These are phyloP conservation scores for Pterostichus niger DNA, from an alignment of 2,888 invertebrate species.

Conservation along the genomic window DNA sequence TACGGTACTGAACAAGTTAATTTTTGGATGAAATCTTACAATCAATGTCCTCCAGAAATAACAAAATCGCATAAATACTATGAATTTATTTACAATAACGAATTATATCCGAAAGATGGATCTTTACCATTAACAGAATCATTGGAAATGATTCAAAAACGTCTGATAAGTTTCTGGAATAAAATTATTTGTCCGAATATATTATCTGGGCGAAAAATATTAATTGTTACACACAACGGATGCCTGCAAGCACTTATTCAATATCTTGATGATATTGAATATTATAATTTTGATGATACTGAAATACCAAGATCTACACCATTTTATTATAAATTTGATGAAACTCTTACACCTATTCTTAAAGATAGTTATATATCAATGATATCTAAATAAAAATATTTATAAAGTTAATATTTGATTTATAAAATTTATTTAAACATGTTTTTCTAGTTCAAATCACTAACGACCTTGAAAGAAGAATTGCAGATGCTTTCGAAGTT, in stretches of 20 bases:
- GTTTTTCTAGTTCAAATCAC: conserved; percentile 72
- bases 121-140: conserved; percentile 90
- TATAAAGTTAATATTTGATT: background rate
- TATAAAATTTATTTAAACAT: background rate
- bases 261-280: conserved; percentile 55
- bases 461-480: conserved; percentile 88
- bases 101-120: conserved; percentile 82
- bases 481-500: conserved; percentile 92
- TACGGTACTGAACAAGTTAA: conserved; percentile 90
- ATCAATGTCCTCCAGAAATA: conserved; percentile 88
- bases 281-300: conserved; percentile 24
- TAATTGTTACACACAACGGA: conserved; percentile 50
- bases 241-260: conserved; percentile 53
- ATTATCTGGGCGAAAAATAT: conserved; percentile 50
- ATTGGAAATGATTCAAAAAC: conserved; percentile 86
- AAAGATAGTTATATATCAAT: conserved; percentile 44
- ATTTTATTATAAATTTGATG: conserved; percentile 61
- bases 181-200: conserved; percentile 74
- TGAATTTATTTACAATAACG: conserved; percentile 85
- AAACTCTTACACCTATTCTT: conserved; percentile 59
- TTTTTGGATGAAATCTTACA: conserved; percentile 90
- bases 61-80: conserved; percentile 86
- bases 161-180: conserved; percentile 91
- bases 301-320: conserved; percentile 55
- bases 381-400: background rate